Conservation (phyloP, 2,113 vertebrate species). For the Pteronura brasiliensis region DNA sequence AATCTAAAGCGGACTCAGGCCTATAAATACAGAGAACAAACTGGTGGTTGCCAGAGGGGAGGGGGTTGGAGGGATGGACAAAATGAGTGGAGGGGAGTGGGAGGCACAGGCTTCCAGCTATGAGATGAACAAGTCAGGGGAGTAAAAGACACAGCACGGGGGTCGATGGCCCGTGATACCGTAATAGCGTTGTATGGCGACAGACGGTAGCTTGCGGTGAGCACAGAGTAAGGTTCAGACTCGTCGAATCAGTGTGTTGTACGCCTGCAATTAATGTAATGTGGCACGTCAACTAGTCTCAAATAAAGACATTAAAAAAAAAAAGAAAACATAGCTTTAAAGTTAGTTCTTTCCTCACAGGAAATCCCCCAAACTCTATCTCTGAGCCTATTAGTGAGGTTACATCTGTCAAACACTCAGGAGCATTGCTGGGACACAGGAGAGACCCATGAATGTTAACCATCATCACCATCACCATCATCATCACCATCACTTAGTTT, state of each 20-base stretch:
- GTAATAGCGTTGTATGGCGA: not conserved
- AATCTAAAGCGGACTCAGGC: not conserved
- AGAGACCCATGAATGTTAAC: not conserved
- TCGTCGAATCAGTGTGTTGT: not conserved
- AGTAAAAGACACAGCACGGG: not conserved
- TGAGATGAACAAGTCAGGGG: not conserved
- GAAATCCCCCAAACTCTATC: not conserved
- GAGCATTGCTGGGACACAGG: not conserved
- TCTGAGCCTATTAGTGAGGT: not conserved
- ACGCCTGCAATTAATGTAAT: not conserved
- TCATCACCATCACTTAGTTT: not conserved
- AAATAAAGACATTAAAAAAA: not conserved
- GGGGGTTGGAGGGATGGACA: not conserved
- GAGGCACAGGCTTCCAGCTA: not conserved
- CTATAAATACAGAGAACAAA: not conserved
- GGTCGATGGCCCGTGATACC: accelerated
- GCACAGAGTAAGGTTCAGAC: not conserved
- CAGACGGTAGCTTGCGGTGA: not conserved
- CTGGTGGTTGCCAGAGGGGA: not conserved
- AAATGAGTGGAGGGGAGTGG: not conserved
- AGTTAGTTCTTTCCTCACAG: not conserved
- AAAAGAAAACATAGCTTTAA: not conserved
- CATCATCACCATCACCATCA: not conserved
- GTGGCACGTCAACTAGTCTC: not conserved
- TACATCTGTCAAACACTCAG: not conserved